phyloP scores from a whole-genome alignment of 2,888 invertebrate species.

The Drosophila infuscata region DNA sequence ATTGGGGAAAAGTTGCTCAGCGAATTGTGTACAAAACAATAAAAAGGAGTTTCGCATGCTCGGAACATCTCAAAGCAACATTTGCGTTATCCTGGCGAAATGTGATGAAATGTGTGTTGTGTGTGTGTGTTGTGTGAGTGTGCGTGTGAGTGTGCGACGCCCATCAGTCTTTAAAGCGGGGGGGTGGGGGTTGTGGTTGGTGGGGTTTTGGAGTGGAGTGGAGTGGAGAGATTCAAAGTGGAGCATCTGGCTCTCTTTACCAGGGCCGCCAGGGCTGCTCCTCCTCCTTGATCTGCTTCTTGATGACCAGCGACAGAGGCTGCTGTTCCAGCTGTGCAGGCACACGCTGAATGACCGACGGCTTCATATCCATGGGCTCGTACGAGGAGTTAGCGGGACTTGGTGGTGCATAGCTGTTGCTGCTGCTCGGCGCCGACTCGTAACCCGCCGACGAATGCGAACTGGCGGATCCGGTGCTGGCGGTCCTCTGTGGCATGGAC shows the following conservation, averaged over 20 bases:
- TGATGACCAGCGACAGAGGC: constrained; percentile 91
- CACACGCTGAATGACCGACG: constrained; percentile 86
- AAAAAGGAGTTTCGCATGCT: constrained; percentile 65
- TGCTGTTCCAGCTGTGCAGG: constrained; percentile 84
- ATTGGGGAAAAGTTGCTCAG: constrained; percentile 6
- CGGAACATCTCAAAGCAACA: constrained; percentile 72
- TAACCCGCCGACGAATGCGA: constrained; percentile 86
- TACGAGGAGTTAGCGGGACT: constrained; percentile 85
- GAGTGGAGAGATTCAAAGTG: constrained; percentile 38
- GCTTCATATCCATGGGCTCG: constrained; percentile 85
- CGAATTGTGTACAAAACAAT: constrained; percentile 26
- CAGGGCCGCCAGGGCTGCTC: constrained; percentile 94
- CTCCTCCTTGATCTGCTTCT: constrained; percentile 87
- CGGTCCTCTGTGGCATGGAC: constrained; percentile 91
- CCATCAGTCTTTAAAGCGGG: constrained; percentile 76
- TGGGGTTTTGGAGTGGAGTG: constrained; percentile 25
- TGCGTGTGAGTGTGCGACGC: constrained; percentile 60
- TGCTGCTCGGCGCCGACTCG: constrained; percentile 85
- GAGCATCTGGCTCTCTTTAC: constrained; percentile 84
- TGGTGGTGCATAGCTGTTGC: constrained; percentile 86
- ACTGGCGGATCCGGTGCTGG: constrained; percentile 90
- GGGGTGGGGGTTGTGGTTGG: constrained; percentile 19
- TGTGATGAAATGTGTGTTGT: constrained; percentile 70
- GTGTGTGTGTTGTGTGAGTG: constrained; percentile 35
- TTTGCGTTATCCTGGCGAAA: constrained; percentile 73